Evolutionary conservation across 2,797 vertebrate species (phyloP).

Genomic region (Dipus sagitta): DNA sequence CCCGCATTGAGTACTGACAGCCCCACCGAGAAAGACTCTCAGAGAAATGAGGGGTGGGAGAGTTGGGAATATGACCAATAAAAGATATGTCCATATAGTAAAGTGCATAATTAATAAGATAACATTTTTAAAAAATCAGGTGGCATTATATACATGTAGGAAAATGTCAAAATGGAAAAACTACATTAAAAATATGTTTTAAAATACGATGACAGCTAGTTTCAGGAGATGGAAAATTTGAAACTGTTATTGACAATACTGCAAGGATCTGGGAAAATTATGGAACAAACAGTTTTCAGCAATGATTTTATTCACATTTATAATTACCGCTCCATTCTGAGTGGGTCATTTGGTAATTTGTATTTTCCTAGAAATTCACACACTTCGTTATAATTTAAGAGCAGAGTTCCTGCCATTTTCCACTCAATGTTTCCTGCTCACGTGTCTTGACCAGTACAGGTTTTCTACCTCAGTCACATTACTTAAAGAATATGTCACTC

Average conservation of each 20-base stretch:
- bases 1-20: too few relatives aligned
- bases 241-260: background rate
- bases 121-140: too few relatives aligned
- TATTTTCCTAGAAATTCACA: background rate
- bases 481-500: background rate
- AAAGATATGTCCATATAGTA: too few relatives aligned
- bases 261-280: background rate
- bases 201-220: background rate
- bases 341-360: background rate
- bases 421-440: background rate
- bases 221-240: background rate
- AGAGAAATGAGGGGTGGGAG: too few relatives aligned
- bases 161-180: too few relatives aligned
- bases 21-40: too few relatives aligned
- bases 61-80: too few relatives aligned
- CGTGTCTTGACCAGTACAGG: accelerated
- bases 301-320: background rate
- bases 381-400: background rate
- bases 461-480: background rate
- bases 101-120: too few relatives aligned
- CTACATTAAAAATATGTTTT: too few relatives aligned
- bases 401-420: background rate
- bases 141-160: too few relatives aligned
- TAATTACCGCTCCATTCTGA: background rate
- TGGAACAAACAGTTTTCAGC: background rate